Conservation (phyloP, 2,797 vertebrate genomes). For the Macrochelys suwanniensis region DNA sequence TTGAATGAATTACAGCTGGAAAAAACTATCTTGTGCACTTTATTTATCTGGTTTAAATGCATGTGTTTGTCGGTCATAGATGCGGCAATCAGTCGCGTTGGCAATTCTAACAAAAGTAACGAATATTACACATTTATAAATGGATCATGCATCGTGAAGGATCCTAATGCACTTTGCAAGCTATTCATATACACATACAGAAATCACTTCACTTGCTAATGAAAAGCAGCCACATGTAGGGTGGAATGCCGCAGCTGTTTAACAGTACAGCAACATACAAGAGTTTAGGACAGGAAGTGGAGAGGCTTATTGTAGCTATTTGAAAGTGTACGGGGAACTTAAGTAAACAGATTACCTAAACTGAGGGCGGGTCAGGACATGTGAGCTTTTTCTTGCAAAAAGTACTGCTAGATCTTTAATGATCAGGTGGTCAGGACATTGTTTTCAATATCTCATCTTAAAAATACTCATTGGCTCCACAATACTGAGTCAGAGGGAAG, state of each 20-base stretch:
- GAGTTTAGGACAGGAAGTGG: neutral
- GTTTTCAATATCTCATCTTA: neutral
- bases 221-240: neutral
- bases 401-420: neutral
- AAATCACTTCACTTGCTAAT: neutral
- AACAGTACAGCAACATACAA: neutral
- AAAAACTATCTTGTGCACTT: neutral
- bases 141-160: neutral
- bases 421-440: neutral
- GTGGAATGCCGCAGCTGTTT: rapidly evolving
- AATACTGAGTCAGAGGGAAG: neutral
- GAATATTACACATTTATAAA: neutral
- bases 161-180: neutral
- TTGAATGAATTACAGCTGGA: neutral
- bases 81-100: neutral
- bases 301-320: neutral
- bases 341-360: neutral
- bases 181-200: rapidly evolving
- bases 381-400: neutral
- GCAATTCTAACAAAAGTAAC: neutral
- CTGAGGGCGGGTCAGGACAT: neutral
- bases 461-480: neutral
- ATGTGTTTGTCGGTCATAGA: rapidly evolving
- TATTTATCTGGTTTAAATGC: slow-evolving; percentile 5
- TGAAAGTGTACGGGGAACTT: neutral